Evolutionary conservation across 1,140 invertebrate species (phyloP).

Genomic region (Lamellibrachia luymesi): DNA sequence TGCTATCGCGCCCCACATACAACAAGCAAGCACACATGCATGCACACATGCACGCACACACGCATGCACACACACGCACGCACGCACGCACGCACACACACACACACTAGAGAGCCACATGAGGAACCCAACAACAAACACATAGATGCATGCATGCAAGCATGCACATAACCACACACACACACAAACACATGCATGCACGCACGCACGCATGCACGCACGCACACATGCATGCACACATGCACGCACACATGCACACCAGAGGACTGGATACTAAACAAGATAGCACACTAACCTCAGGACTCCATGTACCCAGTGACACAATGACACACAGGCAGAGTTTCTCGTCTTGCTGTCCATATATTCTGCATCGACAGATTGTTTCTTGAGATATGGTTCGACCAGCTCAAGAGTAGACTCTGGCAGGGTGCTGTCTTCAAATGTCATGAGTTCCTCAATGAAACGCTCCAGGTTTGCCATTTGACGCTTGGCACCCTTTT

Average conservation of each 20-base stretch:
- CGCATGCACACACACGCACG: too few species aligned
- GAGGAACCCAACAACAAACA: too few species aligned
- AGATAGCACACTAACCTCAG: constrained; percentile 36
- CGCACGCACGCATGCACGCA: neutral
- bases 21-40: too few species aligned
- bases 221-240: neutral
- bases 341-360: constrained; percentile 41
- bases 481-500: constrained; percentile 56
- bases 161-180: neutral
- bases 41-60: too few species aligned
- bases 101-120: neutral
- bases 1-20: too few species aligned
- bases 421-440: constrained; percentile 54
- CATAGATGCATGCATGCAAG: neutral
- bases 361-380: constrained; percentile 49
- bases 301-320: constrained; percentile 54
- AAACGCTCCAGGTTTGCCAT: constrained; percentile 58
- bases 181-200: neutral
- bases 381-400: constrained; percentile 55
- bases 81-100: neutral
- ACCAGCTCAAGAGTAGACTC: constrained; percentile 51
- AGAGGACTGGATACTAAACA: neutral
- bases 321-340: constrained; percentile 49
- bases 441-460: constrained; percentile 54
- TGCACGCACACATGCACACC: neutral